A percentile compares a stretch with the other conserved stretches of the same genome.
Conservation (phyloP, 1,140 invertebrate species). For the Drosophila arawakana region DNA sequence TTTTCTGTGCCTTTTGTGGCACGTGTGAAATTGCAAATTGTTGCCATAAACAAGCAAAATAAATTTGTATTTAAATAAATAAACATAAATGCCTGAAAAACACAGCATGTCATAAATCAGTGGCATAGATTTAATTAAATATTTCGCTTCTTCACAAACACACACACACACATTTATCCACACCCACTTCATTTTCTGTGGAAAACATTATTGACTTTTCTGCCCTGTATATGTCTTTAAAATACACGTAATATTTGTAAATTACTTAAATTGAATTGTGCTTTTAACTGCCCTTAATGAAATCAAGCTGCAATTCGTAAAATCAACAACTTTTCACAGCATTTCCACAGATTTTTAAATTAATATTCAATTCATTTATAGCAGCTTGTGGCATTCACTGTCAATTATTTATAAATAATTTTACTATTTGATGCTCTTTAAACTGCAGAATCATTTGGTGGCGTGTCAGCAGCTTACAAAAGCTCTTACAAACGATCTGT, state of each 20-base stretch:
- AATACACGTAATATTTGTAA: slow-evolving; percentile 1
- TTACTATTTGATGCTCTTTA: too few species aligned
- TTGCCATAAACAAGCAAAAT: slow-evolving; percentile 31
- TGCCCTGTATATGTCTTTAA: background rate
- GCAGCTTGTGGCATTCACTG: background rate
- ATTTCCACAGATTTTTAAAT: background rate
- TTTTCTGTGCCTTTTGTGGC: slow-evolving; percentile 14
- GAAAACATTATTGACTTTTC: slow-evolving; percentile 16
- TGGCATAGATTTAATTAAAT: slow-evolving; percentile 48
- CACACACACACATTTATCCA: background rate
- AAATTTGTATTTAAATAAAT: background rate
- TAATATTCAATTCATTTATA: background rate
- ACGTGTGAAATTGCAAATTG: slow-evolving; percentile 31
- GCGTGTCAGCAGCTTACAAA: too few species aligned
- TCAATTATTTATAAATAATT: too few species aligned
- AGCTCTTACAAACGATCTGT: too few species aligned
- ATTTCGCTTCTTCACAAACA: slow-evolving; percentile 6
- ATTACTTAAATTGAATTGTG: background rate
- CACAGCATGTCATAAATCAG: slow-evolving; percentile 34
- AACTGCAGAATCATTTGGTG: too few species aligned
- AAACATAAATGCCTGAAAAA: background rate
- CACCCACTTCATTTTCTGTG: background rate
- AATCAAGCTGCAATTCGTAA: background rate
- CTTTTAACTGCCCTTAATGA: background rate
- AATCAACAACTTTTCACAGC: background rate